A percentile compares a stretch with the other conserved stretches of the same genome.
These are phyloP conservation scores for Rapana venosa DNA, from an alignment of 2,888 invertebrate species.

Conservation along the genomic window DNA sequence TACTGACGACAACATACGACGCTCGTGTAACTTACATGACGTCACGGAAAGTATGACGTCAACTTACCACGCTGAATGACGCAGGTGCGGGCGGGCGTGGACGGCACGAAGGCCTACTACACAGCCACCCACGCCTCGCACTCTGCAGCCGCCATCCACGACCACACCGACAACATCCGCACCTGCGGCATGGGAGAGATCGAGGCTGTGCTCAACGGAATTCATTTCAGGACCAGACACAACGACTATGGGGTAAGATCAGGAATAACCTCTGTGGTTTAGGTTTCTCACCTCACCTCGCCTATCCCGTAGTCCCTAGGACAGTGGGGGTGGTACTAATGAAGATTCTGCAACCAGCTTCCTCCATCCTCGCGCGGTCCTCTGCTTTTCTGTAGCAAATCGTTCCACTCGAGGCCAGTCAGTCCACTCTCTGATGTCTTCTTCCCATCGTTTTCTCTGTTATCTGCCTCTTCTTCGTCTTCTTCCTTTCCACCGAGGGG, in stretches of 20 bases:
- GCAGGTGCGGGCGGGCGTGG: constrained; percentile 22
- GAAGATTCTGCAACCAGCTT: no score
- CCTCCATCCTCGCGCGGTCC: no score
- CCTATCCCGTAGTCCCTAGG: no score
- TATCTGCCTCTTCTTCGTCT: no score
- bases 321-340: no score
- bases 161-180: constrained; percentile 36
- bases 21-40: not conserved
- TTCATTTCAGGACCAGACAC: constrained; percentile 60
- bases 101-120: constrained; percentile 35
- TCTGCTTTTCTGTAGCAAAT: no score
- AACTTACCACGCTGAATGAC: not conserved
- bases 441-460: no score
- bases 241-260: constrained; percentile 24
- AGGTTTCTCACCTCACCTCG: no score
- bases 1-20: not conserved
- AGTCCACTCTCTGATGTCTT: no score
- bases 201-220: constrained; percentile 36
- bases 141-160: constrained; percentile 32
- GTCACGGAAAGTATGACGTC: not conserved
- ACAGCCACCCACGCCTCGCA: constrained; percentile 27
- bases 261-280: no score
- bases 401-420: no score
- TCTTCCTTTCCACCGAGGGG: no score
- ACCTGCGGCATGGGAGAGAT: constrained; percentile 40